Base-by-base conservation (phyloP, 2,888 invertebrate species). In the Temnothorax unifasciatus region DNA sequence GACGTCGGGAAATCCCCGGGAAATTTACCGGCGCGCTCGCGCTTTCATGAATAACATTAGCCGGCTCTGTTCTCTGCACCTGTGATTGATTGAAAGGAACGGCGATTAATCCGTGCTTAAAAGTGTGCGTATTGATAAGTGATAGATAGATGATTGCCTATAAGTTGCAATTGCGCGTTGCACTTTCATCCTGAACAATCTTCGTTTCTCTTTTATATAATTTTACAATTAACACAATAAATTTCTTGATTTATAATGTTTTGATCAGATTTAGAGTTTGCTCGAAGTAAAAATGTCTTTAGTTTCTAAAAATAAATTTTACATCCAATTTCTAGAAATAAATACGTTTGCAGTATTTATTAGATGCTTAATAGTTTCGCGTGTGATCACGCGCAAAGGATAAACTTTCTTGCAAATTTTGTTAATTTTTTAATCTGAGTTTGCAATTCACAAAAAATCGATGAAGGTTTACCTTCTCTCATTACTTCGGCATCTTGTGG, bases 31-130 rank as follows among this genome's bases (percentile, higher is more conserved):
- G 71, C 71, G 38, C 25, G 71, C 57, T 59, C 41, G 79, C 34
- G 79, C 34, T 71, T 59, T 71, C 79, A 71, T 59, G 79, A 79
- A 79, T 71, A 79, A 71, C 57, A 69, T 54, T 77, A 68, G 68
- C 61, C 18, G 18, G 52, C 79, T 25, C 71, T n/a, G 68, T 44
- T 69, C 44, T 47, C 15, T 25, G 25, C 52, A 8, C 21, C 47
- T 29, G 79, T 79, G 44, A 57, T 79, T 57, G 69, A 71, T 79
- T 71, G 59, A 71, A 59, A 59, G 34, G 34, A 47, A 52, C 25
- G 8, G 47, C 29, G 54, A 41, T 68, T 68, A 59, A 44, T 29
- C 50, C 9, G 59, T 34, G 21, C 63, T 64, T 34, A 13, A 8
- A n/a, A 66, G 25, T 52, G n/a, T 38, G 25, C 38, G 3, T 41